These are phyloP conservation scores for Alexandromys fortis DNA, from an alignment of 2,113 vertebrate species.

Conservation along the genomic window DNA sequence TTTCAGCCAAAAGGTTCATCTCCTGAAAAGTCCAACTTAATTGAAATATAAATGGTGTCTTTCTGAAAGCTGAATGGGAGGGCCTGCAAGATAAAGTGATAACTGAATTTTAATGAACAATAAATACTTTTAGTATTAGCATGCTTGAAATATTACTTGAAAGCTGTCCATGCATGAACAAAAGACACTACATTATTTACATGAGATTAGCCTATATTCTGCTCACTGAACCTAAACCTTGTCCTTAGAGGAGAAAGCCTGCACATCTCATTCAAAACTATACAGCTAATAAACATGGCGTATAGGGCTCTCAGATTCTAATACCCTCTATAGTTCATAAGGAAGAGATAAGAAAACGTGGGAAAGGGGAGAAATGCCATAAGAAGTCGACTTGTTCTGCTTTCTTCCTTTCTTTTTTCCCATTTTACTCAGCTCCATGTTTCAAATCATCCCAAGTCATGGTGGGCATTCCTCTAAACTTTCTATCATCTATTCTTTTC, in stretches of 20 bases:
- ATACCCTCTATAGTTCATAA: neutral
- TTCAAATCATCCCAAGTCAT: neutral
- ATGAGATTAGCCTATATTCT: slow-evolving; percentile 11
- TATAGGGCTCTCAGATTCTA: neutral
- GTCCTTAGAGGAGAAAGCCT: neutral
- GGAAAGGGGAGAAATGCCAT: neutral
- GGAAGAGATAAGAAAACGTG: slow-evolving; percentile 3
- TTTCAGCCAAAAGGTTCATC: neutral
- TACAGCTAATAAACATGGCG: neutral
- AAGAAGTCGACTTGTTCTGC: neutral
- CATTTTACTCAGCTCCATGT: neutral
- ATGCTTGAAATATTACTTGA: neutral
- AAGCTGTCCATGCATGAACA: neutral
- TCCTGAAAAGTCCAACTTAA: neutral
- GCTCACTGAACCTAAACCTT: neutral
- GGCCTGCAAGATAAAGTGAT: neutral
- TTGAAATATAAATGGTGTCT: slow-evolving; percentile 8
- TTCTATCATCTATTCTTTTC: neutral
- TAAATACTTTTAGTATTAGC: neutral
- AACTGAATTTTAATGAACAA: neutral
- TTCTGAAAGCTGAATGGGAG: neutral
- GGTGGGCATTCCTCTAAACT: neutral
- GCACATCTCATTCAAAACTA: neutral
- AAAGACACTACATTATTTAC: neutral
- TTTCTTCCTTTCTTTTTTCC: neutral